Percentiles rank a stretch among this genome's conserved stretches.
These are phyloP conservation scores for Danio rerio DNA, from an alignment of 2,113 vertebrate species.

Conservation along the genomic window GRCz12tu NC_133185.1:18211501-18212000, in stretches of 20 bases:
- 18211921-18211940: constrained; percentile 26
- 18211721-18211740: not conserved
- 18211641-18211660: constrained; percentile 34
- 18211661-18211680: constrained; percentile 53
- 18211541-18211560: constrained; percentile 36
- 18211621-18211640: constrained; percentile 31
- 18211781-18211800: constrained; percentile 24
- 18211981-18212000: constrained; percentile 31
- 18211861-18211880: not conserved
- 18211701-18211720: not conserved
- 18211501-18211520: constrained; percentile 9
- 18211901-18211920: constrained; percentile 29
- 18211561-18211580: constrained; percentile 40
- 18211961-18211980: constrained; percentile 32
- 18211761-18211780: not conserved
- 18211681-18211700: constrained; percentile 51
- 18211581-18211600: constrained; percentile 46
- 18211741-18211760: not conserved
- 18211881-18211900: constrained; percentile 15
- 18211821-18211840: not conserved
- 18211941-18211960: constrained; percentile 30
- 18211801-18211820: not conserved
- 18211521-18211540: constrained; percentile 10
- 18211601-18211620: constrained; percentile 42
- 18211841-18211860: constrained; percentile 5